A percentile compares a stretch with the other conserved stretches of the same genome.
Conservation (phyloP, 2,888 invertebrate species). For the Phasia obesa region DNA sequence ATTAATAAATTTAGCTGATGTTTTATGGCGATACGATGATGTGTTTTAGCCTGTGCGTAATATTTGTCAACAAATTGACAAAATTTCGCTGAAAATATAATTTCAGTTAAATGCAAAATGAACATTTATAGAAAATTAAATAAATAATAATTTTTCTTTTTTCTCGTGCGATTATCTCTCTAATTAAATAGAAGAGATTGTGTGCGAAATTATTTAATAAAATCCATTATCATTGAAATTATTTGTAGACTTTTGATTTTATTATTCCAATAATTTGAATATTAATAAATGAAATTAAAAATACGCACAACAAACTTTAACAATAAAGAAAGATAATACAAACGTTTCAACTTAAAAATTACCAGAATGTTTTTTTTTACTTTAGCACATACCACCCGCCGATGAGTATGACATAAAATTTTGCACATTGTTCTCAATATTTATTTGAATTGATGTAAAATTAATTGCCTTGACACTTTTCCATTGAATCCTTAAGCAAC, state of each 20-base stretch:
- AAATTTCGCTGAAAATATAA: conserved; percentile 71
- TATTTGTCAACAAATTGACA: conserved; percentile 79
- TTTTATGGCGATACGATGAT: conserved; percentile 55
- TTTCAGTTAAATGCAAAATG: conserved; percentile 22
- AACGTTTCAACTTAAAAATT: conserved; percentile 30
- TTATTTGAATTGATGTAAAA: conserved; percentile 68
- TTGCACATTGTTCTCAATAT: conserved; percentile 24
- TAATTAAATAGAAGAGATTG: no score
- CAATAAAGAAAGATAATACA: neutral
- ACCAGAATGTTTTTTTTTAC: conserved; percentile 3
- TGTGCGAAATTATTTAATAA: conserved; percentile 42
- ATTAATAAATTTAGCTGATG: conserved; percentile 67
- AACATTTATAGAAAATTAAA: conserved; percentile 20
- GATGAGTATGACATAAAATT: conserved; percentile 9
- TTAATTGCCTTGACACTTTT: conserved; percentile 78
- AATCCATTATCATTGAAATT: no score
- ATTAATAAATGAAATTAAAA: neutral
- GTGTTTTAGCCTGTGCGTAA: conserved; percentile 73
- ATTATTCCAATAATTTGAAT: neutral
- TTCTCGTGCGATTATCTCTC: no score
- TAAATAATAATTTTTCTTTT: conserved; percentile 33
- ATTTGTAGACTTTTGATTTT: neutral
- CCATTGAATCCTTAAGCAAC: conserved; percentile 61
- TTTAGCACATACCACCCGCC: conserved; percentile 58
- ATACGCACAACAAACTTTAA: neutral